These are phyloP conservation scores for Noctua comes DNA, from an alignment of 2,888 invertebrate genomes.

Conservation along the genomic window DNA sequence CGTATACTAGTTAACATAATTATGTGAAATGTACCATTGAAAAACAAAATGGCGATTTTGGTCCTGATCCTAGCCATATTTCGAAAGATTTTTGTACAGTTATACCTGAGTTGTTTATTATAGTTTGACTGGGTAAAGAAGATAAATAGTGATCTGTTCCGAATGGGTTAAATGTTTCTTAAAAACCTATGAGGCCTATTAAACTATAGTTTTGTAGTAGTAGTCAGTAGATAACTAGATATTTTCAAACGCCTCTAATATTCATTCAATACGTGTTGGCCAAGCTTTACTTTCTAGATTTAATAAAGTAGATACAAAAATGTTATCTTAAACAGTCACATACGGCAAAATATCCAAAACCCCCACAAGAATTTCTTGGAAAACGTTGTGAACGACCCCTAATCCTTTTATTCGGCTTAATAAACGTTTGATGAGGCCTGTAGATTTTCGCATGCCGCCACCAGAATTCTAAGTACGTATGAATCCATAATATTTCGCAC, in stretches of 20 bases:
- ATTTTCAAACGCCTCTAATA: background rate
- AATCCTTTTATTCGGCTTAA: slow-evolving; percentile 69
- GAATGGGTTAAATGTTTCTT: too few relatives aligned
- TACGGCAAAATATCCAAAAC: slow-evolving; percentile 15
- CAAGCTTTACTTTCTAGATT: background rate
- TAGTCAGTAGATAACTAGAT: background rate
- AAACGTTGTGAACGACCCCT: slow-evolving; percentile 50
- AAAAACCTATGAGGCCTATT: background rate
- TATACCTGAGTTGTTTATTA: background rate
- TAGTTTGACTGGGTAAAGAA: too few relatives aligned
- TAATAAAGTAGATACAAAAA: background rate
- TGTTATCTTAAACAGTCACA: background rate
- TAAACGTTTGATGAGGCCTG: slow-evolving; percentile 69
- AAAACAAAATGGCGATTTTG: background rate
- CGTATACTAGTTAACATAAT: background rate
- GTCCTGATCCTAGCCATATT: background rate
- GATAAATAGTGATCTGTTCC: background rate
- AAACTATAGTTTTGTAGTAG: background rate
- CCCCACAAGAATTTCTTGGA: slow-evolving; percentile 21
- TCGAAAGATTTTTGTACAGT: background rate
- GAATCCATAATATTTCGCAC: slow-evolving; percentile 44
- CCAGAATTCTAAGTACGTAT: slow-evolving; percentile 53
- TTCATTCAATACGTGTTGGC: background rate
- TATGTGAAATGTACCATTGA: background rate
- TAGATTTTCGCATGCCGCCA: slow-evolving; percentile 56